Conservation (phyloP, 2,797 vertebrate genomes). For the Prionace glauca region DNA sequence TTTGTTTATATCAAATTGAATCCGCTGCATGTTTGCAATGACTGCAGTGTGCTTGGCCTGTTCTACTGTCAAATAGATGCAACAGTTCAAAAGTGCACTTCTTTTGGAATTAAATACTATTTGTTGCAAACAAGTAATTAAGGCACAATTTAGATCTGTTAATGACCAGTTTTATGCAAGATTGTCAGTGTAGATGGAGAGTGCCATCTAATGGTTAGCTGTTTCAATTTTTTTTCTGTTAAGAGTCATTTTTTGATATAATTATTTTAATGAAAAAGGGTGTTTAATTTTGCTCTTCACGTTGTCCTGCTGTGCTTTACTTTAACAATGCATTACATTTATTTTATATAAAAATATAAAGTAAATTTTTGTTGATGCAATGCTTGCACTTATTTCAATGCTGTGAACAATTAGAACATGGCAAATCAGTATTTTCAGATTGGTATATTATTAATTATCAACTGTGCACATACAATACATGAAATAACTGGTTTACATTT, state of each 20-base stretch:
- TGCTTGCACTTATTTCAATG: not conserved
- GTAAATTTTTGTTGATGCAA: not conserved
- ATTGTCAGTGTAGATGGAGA: constrained; percentile 4
- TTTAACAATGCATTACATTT: not conserved
- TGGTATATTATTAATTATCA: not conserved
- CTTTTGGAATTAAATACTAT: constrained; percentile 3
- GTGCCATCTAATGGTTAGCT: constrained; percentile 31
- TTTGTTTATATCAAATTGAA: not conserved
- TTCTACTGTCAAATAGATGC: constrained; percentile 7
- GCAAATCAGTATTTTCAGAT: not conserved
- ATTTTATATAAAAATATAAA: not conserved
- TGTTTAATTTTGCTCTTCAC: not conserved
- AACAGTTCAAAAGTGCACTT: constrained; percentile 29
- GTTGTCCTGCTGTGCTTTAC: not conserved
- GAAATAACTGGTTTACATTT: not conserved
- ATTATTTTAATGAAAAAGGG: not conserved
- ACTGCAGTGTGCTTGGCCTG: not conserved
- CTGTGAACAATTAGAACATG: not conserved
- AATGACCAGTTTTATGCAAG: constrained; percentile 1
- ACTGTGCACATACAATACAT: not conserved
- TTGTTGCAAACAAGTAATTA: constrained; percentile 32
- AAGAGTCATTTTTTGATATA: not conserved
- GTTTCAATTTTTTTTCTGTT: not conserved
- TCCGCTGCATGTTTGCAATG: not conserved
- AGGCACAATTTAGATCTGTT: constrained; percentile 22